phyloP scores from a whole-genome alignment of 2,113 vertebrate genomes.

The Chascanopsetta lugubris region DNA sequence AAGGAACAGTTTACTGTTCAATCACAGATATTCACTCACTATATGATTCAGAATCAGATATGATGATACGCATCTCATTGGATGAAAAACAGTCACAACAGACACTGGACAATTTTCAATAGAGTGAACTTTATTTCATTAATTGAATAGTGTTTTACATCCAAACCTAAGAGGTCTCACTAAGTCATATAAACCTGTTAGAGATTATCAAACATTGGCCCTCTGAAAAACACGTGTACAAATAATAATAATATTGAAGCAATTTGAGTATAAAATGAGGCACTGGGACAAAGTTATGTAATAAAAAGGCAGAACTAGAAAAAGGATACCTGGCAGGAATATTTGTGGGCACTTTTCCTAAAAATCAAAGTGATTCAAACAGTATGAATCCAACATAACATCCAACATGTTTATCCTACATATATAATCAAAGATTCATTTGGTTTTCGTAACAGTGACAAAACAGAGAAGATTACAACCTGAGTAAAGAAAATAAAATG shows the following conservation, averaged over 20 bases:
- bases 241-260: constrained; percentile 27
- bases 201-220: constrained; percentile 3
- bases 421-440: neutral
- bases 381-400: no score
- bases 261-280: neutral
- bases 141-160: neutral
- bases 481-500: neutral
- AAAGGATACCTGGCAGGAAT: neutral
- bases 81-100: constrained; percentile 45
- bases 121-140: constrained; percentile 36
- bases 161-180: neutral
- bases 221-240: constrained; percentile 2
- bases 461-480: neutral
- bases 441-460: constrained; percentile 11
- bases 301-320: neutral
- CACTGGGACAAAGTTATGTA: neutral
- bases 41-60: neutral
- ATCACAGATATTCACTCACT: neutral
- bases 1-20: neutral
- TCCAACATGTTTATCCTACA: no score
- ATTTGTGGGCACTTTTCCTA: neutral
- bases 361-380: neutral
- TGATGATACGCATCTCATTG: neutral
- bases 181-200: neutral
- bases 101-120: neutral